A percentile compares a stretch with the other conserved stretches of the same genome.
Evolutionary conservation across 1,140 invertebrate species (phyloP).

Genomic region (Nebria ingens): DNA sequence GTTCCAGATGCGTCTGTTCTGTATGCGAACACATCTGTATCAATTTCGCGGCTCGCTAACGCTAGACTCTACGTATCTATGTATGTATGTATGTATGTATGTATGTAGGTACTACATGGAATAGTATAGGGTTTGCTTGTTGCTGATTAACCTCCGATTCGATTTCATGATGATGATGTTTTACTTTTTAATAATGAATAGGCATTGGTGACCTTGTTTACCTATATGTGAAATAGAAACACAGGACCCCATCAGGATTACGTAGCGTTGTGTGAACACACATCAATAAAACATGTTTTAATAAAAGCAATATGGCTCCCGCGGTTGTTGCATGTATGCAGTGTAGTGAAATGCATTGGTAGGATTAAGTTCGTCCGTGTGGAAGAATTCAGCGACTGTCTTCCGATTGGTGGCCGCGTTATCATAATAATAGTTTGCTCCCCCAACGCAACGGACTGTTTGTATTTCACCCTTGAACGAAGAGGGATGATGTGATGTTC

Average conservation of each 20-base stretch:
- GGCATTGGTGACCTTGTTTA: too few relatives aligned
- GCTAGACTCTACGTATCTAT: not conserved
- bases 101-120: too few relatives aligned
- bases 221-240: too few relatives aligned
- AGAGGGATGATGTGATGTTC: too few relatives aligned
- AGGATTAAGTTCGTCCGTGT: slow-evolving; percentile 21
- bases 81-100: not conserved
- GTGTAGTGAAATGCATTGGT: too few relatives aligned
- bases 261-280: too few relatives aligned
- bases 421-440: slow-evolving; percentile 23
- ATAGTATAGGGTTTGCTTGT: too few relatives aligned
- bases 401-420: slow-evolving; percentile 24
- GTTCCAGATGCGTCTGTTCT: slow-evolving; percentile 2
- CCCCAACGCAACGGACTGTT: not conserved
- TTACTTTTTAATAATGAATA: not conserved
- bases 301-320: slow-evolving; percentile 19
- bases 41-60: slow-evolving; percentile 7
- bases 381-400: slow-evolving; percentile 20
- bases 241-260: too few relatives aligned
- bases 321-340: too few relatives aligned
- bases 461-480: not conserved
- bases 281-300: too few relatives aligned
- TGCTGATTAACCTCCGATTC: too few relatives aligned
- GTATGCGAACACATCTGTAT: not conserved
- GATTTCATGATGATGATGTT: too few relatives aligned